Evolutionary conservation across 2,113 vertebrate genomes (phyloP).

Genomic region (Seriola rivoliana): DNA sequence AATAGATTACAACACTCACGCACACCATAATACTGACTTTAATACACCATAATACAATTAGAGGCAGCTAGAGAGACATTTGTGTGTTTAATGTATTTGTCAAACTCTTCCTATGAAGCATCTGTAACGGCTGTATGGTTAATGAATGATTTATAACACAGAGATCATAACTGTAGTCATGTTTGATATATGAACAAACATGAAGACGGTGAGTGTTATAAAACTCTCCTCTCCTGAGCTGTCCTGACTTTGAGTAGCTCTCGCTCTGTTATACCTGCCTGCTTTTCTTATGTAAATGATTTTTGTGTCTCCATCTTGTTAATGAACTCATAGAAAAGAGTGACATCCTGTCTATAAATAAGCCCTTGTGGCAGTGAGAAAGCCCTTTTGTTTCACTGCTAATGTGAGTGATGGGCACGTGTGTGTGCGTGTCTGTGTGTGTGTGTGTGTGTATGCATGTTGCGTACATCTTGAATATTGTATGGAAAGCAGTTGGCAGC

Average conservation of each 20-base stretch:
- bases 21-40: too few species aligned
- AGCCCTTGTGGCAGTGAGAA: conserved; percentile 1
- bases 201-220: too few species aligned
- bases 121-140: too few species aligned
- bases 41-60: too few species aligned
- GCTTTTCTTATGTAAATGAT: conserved; percentile 34
- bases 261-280: background rate
- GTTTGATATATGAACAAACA: too few species aligned
- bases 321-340: conserved; percentile 25
- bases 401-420: conserved; percentile 33
- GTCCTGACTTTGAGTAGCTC: background rate
- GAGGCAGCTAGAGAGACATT: too few species aligned
- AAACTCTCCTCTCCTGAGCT: too few species aligned
- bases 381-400: conserved; percentile 33
- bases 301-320: conserved; percentile 7
- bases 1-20: too few species aligned
- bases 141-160: too few species aligned
- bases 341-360: conserved; percentile 3
- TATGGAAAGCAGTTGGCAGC: conserved; percentile 67
- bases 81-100: too few species aligned
- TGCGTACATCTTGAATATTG: conserved; percentile 55
- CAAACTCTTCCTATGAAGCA: too few species aligned
- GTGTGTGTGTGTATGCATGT: conserved; percentile 30
- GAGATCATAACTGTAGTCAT: too few species aligned
- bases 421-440: conserved; percentile 11